phyloP scores from a whole-genome alignment of 2,888 invertebrate species.

The Ommatoiulus sabulosus region DNA sequence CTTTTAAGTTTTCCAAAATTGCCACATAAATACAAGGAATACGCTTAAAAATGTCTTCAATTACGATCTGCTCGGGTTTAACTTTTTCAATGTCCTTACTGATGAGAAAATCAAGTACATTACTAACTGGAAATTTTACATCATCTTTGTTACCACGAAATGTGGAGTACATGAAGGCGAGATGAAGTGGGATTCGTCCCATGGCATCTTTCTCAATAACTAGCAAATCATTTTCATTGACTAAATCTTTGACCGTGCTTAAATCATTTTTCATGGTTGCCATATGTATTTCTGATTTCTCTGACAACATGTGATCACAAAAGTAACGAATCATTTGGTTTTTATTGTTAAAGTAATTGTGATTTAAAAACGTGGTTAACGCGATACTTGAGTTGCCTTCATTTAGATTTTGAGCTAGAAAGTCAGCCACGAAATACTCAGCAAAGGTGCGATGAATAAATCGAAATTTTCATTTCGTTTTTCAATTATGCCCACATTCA shows the following conservation, averaged over 20 bases:
- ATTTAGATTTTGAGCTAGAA: neutral
- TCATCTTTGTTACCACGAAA: neutral
- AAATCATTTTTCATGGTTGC: neutral
- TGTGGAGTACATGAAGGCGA: neutral
- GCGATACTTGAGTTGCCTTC: neutral
- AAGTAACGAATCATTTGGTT: neutral
- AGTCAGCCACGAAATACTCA: neutral
- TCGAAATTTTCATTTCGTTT: neutral
- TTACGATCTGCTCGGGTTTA: neutral
- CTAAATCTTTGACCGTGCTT: neutral
- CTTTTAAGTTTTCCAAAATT: no score
- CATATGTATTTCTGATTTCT: neutral
- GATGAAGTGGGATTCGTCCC: neutral
- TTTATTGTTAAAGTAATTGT: neutral
- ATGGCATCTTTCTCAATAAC: neutral
- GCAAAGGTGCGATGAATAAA: neutral
- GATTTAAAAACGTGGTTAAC: neutral
- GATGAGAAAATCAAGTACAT: neutral
- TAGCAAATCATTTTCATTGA: neutral
- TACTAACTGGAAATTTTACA: neutral
- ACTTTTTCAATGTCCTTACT: neutral
- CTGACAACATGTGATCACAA: neutral
- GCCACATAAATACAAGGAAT: neutral
- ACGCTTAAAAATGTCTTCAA: neutral
- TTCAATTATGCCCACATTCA: neutral